phyloP scores from a whole-genome alignment of 2,113 vertebrate species.

The Gopherus flavomarginatus region DNA sequence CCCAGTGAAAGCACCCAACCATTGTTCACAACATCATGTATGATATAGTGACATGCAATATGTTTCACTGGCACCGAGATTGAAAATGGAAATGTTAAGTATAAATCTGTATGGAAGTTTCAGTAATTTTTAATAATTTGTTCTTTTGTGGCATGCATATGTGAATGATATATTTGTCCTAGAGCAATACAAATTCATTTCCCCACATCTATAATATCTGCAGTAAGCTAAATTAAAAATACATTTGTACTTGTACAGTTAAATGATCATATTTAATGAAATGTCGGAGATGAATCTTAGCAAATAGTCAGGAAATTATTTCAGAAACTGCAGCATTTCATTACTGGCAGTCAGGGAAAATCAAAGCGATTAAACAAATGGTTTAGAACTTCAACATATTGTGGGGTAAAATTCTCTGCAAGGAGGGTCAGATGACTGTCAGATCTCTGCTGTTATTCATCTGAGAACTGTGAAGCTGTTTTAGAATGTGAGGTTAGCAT shows the following conservation, averaged over 20 bases:
- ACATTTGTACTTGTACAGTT: constrained; percentile 91
- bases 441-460: background rate
- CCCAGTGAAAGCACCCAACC: constrained; percentile 44
- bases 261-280: constrained; percentile 93
- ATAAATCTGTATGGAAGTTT: constrained; percentile 88
- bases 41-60: constrained; percentile 72
- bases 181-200: constrained; percentile 88
- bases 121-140: constrained; percentile 89
- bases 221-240: constrained; percentile 91
- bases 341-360: constrained; percentile 78
- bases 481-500: accelerated
- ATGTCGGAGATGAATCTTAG: constrained; percentile 89
- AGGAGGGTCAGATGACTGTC: background rate
- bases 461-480: accelerated
- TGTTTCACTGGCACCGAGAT: constrained; percentile 73
- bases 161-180: constrained; percentile 89
- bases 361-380: constrained; percentile 82
- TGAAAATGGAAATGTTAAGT: constrained; percentile 84
- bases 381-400: constrained; percentile 61
- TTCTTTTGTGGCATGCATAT: constrained; percentile 82
- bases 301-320: constrained; percentile 88
- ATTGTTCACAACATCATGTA: constrained; percentile 71
- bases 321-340: constrained; percentile 84
- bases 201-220: constrained; percentile 87
- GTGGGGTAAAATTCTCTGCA: background rate